Evolutionary conservation across 92 coral and sea anemone species (phyloP).

Genomic region (Ricordea florida): DNA sequence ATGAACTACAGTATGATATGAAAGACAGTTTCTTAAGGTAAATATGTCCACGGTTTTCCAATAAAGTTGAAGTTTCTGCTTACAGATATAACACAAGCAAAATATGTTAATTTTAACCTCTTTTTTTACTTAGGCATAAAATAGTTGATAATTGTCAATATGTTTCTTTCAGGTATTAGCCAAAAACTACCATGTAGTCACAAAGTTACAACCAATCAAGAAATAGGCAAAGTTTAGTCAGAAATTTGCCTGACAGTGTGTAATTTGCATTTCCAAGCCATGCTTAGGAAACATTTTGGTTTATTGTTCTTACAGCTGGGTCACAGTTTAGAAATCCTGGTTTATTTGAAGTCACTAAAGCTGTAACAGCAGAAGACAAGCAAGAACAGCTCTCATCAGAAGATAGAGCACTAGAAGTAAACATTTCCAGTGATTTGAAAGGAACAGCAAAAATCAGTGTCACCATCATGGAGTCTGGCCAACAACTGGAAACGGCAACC

Average conservation of each 20-base stretch:
- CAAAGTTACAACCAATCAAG: too few relatives aligned
- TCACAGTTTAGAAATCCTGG: conserved; percentile 99
- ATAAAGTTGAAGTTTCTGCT: too few relatives aligned
- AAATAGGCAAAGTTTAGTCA: too few relatives aligned
- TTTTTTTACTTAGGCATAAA: not conserved
- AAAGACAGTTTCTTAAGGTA: too few relatives aligned
- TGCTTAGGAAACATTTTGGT: too few relatives aligned
- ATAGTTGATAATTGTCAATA: not conserved
- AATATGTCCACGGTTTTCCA: too few relatives aligned
- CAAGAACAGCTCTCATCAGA: conserved; percentile 24
- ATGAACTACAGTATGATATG: too few relatives aligned
- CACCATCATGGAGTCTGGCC: conserved; percentile 59
- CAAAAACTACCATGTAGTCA: too few relatives aligned
- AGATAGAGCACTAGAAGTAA: conserved; percentile 79
- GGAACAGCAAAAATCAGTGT: conserved; percentile 80
- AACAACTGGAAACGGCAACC: conserved; percentile 25
- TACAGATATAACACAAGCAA: not conserved
- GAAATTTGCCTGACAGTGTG: too few relatives aligned
- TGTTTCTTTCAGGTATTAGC: too few relatives aligned
- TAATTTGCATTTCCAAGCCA: too few relatives aligned
- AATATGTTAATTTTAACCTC: too few relatives aligned
- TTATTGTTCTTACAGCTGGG: conserved; percentile 65
- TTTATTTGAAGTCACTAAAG: conserved; percentile 92
- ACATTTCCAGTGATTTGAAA: conserved; percentile 83
- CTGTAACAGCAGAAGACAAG: conserved; percentile 59